A percentile compares a stretch with the other conserved stretches of the same genome.
phyloP scores from a whole-genome alignment of 2,797 vertebrate genomes.

The Rhynchonycteris naso region DNA sequence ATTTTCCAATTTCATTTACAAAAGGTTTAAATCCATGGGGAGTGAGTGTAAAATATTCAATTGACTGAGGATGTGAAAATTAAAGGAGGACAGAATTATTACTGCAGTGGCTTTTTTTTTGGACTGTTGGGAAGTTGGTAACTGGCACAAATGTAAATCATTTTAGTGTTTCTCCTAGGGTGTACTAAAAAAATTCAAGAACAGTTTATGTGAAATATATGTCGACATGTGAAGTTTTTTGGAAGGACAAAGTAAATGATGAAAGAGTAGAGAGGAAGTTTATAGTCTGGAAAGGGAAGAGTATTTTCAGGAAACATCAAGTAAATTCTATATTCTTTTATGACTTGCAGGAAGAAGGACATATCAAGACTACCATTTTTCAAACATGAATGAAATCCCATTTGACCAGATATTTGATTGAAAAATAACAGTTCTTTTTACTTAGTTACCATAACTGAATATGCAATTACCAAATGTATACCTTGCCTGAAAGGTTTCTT shows the following conservation, averaged over 20 bases:
- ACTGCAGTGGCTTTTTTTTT: constrained; percentile 36
- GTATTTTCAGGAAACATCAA: not conserved
- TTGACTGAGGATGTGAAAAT: constrained; percentile 53
- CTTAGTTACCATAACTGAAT: constrained; percentile 41
- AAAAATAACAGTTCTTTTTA: not conserved
- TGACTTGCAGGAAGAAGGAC: not conserved
- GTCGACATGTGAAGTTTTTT: constrained; percentile 6
- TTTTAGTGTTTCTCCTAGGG: constrained; percentile 26
- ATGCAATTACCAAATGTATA: not conserved
- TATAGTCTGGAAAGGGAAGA: not conserved
- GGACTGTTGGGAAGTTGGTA: constrained; percentile 42
- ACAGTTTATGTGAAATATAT: constrained; percentile 36
- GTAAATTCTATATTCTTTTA: constrained; percentile 29
- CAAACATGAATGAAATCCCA: not conserved
- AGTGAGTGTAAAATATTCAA: constrained; percentile 63
- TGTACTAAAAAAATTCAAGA: constrained; percentile 10
- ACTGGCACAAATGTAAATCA: constrained; percentile 34
- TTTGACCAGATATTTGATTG: not conserved
- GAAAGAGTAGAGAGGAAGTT: not conserved
- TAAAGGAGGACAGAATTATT: constrained; percentile 71
- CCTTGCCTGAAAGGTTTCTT: not conserved
- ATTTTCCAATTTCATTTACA: constrained; percentile 77
- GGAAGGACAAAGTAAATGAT: not conserved
- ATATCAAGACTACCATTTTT: not conserved
- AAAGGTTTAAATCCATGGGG: constrained; percentile 68